Evolutionary conservation across 2,797 vertebrate genomes (phyloP), one percentile per base, ranked within the genome.

Genomic region (Lemur catta): DNA sequence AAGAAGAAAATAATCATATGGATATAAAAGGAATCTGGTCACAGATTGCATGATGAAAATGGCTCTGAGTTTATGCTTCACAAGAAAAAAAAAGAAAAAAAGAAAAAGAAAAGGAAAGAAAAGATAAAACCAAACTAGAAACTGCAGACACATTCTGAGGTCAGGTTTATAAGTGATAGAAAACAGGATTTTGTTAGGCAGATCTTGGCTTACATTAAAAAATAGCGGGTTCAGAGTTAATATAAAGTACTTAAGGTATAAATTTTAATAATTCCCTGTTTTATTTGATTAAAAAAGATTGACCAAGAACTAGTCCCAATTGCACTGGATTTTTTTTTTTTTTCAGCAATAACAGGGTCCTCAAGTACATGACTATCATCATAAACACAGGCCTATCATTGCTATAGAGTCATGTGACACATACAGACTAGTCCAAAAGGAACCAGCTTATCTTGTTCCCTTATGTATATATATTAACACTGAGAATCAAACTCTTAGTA

Each of bases 21-120:
- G 72, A 26, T 67, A 57, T 48, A 33, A 96, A 78, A 79, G 0
- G 2, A 59, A 75, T 91, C 55, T 91, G n/a, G 89, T 85, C n/a
- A 92, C 33, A 38, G 4, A 28, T 22, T 81, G 38, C 43, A 78
- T 52, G n/a, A 78, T 41, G 26, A 67, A 76, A 84, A n/a, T 38
- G 3, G 1, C 15, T 97, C 12, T 76, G 26, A 85, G 50, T 93
- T 86, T 1, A 2, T 7, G 2, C 1, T 69, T 91, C 24, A 50
- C 15, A 15, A 5, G 33, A 35, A 65, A 1, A 33, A 33, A 48
- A 59, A 9, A 75, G 17, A 24, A 76, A 50, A 1, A 33, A 76
- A 52, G 6, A 13, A 35, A 78, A 33, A 24, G 4, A 78, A 35
- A 52, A 7, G 48, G 20, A n/a, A 22, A 57, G 20, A 8, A 17